Conservation (phyloP, 2,113 vertebrate genomes). For the Nyctereutes procyonoides region DNA sequence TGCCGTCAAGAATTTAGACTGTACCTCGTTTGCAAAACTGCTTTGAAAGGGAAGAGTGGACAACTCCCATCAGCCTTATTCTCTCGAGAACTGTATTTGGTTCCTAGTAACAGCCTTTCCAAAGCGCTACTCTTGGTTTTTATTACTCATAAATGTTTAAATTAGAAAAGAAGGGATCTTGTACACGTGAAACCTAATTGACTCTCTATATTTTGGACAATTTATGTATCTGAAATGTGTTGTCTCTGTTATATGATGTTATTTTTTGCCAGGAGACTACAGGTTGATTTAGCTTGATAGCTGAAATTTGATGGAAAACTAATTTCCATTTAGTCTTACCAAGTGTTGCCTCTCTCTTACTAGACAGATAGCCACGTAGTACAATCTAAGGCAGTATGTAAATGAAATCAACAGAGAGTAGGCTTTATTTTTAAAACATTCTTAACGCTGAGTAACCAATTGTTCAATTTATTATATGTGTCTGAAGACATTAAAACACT, state of each 20-base stretch:
- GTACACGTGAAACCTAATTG: conserved; percentile 83
- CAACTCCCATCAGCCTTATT: conserved; percentile 78
- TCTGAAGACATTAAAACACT: conserved; percentile 83
- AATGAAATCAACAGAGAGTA: conserved; percentile 83
- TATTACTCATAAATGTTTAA: conserved; percentile 66
- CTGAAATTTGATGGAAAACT: conserved; percentile 86
- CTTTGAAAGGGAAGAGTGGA: conserved; percentile 70
- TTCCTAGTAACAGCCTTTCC: conserved; percentile 76
- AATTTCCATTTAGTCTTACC: conserved; percentile 83
- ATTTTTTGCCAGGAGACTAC: conserved; percentile 84
- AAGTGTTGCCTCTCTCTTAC: conserved; percentile 75
- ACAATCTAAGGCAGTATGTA: conserved; percentile 83
- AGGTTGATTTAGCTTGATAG: conserved; percentile 90
- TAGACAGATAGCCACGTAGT: conserved; percentile 79
- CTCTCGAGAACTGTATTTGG: conserved; percentile 80
- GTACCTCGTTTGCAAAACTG: conserved; percentile 65
- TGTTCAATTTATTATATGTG: conserved; percentile 84
- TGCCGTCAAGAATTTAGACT: conserved; percentile 58
- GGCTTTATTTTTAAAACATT: conserved; percentile 84
- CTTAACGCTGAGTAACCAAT: conserved; percentile 84
- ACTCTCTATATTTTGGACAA: conserved; percentile 90
- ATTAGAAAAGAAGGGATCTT: conserved; percentile 79
- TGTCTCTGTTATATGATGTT: conserved; percentile 90
- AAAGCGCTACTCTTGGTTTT: conserved; percentile 75
- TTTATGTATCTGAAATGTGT: conserved; percentile 90